A percentile compares a stretch with the other conserved stretches of the same genome.
phyloP scores from a whole-genome alignment of 1,140 invertebrate genomes.

The Cecropterus lyciades region DNA sequence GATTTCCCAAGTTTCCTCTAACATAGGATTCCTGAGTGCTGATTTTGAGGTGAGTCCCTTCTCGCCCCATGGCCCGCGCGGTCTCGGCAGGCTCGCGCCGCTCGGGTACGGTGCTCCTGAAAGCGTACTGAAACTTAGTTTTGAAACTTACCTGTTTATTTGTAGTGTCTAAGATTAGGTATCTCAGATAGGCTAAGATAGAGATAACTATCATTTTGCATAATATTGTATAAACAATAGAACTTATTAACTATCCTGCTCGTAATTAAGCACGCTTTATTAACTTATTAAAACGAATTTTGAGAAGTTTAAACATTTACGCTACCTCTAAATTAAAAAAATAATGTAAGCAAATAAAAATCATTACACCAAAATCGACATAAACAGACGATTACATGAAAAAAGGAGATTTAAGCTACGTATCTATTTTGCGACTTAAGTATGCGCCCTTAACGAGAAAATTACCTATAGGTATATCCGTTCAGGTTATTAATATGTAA shows the following conservation, averaged over 20 bases:
- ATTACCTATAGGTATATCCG: too few relatives aligned
- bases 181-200: conserved; percentile 30
- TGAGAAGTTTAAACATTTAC: too few relatives aligned
- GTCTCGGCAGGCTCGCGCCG: too few relatives aligned
- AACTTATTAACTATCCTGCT: not conserved
- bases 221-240: conserved; percentile 20
- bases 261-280: not conserved
- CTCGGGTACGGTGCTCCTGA: conserved; percentile 4
- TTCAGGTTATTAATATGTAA: too few relatives aligned
- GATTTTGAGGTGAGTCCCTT: conserved; percentile 17
- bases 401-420: too few relatives aligned
- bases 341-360: too few relatives aligned
- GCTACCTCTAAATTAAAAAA: too few relatives aligned
- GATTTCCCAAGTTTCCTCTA: conserved; percentile 20
- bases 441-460: too few relatives aligned
- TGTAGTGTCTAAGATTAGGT: conserved; percentile 28
- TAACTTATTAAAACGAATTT: too few relatives aligned
- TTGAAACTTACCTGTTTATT: conserved; percentile 20
- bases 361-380: too few relatives aligned
- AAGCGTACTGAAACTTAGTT: conserved; percentile 1
- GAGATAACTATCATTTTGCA: conserved; percentile 31
- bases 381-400: too few relatives aligned
- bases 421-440: too few relatives aligned
- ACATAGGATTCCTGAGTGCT: not conserved
- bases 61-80: not conserved